A percentile compares a stretch with the other conserved stretches of the same genome.
Conservation (phyloP, 2,113 vertebrate species). For the Dipodomys ordii region DNA sequence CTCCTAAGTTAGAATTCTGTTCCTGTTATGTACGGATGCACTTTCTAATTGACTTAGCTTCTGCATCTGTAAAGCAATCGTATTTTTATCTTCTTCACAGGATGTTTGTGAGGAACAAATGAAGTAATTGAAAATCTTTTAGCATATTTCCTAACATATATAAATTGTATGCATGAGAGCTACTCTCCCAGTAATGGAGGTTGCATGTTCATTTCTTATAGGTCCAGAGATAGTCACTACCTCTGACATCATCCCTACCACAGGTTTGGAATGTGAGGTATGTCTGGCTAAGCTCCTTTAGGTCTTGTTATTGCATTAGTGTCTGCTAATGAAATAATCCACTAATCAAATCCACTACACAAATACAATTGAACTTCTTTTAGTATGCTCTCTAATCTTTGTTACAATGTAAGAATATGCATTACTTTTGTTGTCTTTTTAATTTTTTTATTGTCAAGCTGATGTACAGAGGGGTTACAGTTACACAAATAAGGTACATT, state of each 20-base stretch:
- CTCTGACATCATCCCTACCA: conserved; percentile 13
- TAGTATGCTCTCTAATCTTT: not conserved
- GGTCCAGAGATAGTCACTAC: conserved; percentile 62
- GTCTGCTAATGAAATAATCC: not conserved
- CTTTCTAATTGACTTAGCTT: not conserved
- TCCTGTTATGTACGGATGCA: not conserved
- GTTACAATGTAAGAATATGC: not conserved
- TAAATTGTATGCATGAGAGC: not conserved
- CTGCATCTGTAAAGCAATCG: not conserved
- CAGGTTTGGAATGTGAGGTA: conserved; percentile 81
- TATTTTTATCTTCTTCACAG: not conserved
- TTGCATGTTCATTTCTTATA: conserved; percentile 37
- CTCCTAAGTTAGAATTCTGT: not conserved
- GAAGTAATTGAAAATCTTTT: not conserved
- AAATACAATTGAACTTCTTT: not conserved
- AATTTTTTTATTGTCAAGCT: too few species aligned
- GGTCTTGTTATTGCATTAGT: not conserved
- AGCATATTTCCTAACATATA: not conserved
- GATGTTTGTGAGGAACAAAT: not conserved
- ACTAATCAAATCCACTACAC: not conserved
- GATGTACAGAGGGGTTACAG: too few species aligned
- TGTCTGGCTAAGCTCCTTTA: not conserved
- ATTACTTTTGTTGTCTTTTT: not conserved
- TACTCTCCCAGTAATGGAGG: not conserved
- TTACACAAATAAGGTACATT: too few species aligned